These are phyloP conservation scores for Drosophila littoralis DNA, from an alignment of 1,140 invertebrate genomes.

Conservation along the genomic window DNA sequence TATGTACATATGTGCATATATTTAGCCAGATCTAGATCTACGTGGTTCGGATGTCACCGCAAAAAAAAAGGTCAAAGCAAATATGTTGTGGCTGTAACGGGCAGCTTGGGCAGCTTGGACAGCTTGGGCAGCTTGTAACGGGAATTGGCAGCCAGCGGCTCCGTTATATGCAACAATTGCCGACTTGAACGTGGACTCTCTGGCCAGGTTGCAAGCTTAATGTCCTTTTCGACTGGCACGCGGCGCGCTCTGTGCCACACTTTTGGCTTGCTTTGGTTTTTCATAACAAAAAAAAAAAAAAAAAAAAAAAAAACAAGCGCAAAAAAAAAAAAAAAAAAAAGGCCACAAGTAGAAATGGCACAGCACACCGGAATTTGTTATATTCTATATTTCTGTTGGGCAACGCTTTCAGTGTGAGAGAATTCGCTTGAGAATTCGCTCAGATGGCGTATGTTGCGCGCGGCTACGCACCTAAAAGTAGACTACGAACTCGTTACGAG, in stretches of 20 bases:
- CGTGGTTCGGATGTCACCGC: slow-evolving; percentile 1
- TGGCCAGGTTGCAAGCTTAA: slow-evolving; percentile 14
- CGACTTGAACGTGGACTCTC: slow-evolving; percentile 27
- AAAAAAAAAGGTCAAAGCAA: slow-evolving; percentile 14
- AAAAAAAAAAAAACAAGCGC: slow-evolving; percentile 23
- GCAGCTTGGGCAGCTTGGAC: too few species aligned
- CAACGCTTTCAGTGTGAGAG: slow-evolving; percentile 33
- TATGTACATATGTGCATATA: background rate
- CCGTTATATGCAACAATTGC: slow-evolving; percentile 54
- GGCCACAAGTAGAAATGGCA: too few species aligned
- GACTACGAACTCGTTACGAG: slow-evolving; percentile 70
- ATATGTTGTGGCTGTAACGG: background rate
- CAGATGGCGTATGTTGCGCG: slow-evolving; percentile 59
- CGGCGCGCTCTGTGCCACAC: slow-evolving; percentile 29
- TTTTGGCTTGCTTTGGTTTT: slow-evolving; percentile 2
- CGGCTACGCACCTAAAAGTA: slow-evolving; percentile 83
- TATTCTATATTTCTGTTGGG: slow-evolving; percentile 9
- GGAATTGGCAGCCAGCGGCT: slow-evolving; percentile 1
- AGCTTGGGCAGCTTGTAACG: slow-evolving; percentile 4
- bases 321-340: slow-evolving; percentile 17
- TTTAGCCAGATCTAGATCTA: background rate
- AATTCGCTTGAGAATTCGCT: slow-evolving; percentile 24
- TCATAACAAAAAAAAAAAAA: slow-evolving; percentile 11
- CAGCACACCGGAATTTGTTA: slow-evolving; percentile 24
- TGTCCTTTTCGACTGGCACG: background rate